phyloP scores from a whole-genome alignment of 2,888 invertebrate species.

The Auanema freiburgensis region DNA sequence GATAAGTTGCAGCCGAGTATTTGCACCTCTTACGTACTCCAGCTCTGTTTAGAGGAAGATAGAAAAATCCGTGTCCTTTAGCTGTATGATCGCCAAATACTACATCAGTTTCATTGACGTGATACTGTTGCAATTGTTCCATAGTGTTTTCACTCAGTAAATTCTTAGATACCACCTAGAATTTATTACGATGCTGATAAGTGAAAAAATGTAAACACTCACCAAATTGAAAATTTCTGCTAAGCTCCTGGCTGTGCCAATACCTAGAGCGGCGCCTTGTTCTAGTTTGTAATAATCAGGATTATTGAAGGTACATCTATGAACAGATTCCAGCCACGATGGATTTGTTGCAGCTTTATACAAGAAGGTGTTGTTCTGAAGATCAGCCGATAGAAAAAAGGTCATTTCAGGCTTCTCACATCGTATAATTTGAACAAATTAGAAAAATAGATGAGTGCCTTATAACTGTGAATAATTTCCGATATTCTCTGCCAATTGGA shows the following conservation, averaged over 20 bases:
- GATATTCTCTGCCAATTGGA: constrained; percentile 27
- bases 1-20: background rate
- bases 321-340: constrained; percentile 47
- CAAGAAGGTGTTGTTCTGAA: constrained; percentile 26
- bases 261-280: constrained; percentile 60
- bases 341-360: constrained; percentile 39
- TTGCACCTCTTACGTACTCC: constrained; percentile 23
- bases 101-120: constrained; percentile 39
- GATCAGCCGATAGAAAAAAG: background rate
- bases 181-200: constrained; percentile 1
- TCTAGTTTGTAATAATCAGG: constrained; percentile 56
- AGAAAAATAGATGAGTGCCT: constrained; percentile 32
- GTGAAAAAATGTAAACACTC: background rate
- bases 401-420: constrained; percentile 16
- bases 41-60: constrained; percentile 32
- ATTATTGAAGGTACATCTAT: constrained; percentile 53
- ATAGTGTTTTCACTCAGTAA: constrained; percentile 35
- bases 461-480: constrained; percentile 35
- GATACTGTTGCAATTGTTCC: constrained; percentile 31
- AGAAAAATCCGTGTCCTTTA: constrained; percentile 51
- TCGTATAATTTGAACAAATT: constrained; percentile 32
- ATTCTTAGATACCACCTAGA: constrained; percentile 39
- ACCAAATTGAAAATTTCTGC: constrained; percentile 56
- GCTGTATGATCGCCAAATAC: constrained; percentile 38
- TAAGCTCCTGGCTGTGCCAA: constrained; percentile 58